A percentile compares a stretch with the other conserved stretches of the same genome.
Conservation (phyloP, 2,797 vertebrate species). For the Hapalemur alaotrensis region DNA sequence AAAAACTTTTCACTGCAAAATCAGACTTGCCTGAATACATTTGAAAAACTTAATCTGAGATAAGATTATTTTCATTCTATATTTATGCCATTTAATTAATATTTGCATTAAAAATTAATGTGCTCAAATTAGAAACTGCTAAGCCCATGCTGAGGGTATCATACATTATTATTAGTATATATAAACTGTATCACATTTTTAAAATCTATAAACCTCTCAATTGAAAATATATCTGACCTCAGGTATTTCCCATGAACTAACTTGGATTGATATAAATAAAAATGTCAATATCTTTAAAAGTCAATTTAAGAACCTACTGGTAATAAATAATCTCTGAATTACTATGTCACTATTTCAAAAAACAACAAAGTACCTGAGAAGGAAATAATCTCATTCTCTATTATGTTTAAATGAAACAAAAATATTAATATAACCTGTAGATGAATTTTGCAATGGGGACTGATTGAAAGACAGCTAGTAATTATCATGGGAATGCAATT, state of each 20-base stretch:
- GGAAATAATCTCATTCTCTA: neutral
- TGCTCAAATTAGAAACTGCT: neutral
- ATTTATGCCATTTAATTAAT: neutral
- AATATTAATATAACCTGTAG: neutral
- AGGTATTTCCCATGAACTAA: neutral
- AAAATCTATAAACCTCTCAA: neutral
- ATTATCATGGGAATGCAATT: neutral
- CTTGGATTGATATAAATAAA: neutral
- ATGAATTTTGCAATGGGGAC: neutral
- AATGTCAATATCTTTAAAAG: neutral
- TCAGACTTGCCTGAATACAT: neutral
- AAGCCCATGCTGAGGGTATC: neutral
- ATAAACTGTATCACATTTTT: neutral
- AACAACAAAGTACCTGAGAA: neutral
- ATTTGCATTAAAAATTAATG: neutral
- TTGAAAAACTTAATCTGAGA: neutral
- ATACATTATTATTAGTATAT: neutral
- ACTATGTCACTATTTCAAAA: neutral
- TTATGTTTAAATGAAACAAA: constrained; percentile 9
- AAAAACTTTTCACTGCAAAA: neutral
- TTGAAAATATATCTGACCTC: neutral
- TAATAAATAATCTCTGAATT: neutral
- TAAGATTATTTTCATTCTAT: neutral
- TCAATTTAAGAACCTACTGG: neutral
- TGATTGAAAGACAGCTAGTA: constrained; percentile 35